A percentile compares a stretch with the other conserved stretches of the same genome.
These are phyloP conservation scores for Lagopus leucura DNA, from an alignment of 2,113 vertebrate genomes.

Conservation along the genomic window DNA sequence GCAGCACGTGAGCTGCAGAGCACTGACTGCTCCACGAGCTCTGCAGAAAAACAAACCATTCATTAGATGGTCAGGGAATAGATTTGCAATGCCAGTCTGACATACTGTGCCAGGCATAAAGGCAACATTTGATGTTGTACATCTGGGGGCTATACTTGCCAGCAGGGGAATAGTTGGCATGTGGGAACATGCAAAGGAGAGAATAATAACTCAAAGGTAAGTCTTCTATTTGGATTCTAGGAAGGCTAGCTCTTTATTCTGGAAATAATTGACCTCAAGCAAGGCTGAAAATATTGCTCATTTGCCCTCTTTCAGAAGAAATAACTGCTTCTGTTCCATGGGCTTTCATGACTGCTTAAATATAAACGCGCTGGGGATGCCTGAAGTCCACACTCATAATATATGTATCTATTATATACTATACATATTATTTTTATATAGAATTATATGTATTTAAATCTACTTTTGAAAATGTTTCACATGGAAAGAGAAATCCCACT, in stretches of 20 bases:
- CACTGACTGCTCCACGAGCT: background rate
- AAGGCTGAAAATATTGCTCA: background rate
- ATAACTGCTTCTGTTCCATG: background rate
- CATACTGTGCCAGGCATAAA: background rate
- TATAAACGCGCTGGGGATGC: too few relatives aligned
- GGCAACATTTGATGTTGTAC: background rate
- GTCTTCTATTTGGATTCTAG: background rate
- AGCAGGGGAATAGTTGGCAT: fast-evolving
- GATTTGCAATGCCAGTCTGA: background rate
- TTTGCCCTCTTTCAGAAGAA: background rate
- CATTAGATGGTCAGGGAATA: background rate
- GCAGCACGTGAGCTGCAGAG: background rate
- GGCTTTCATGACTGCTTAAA: background rate
- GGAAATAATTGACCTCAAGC: background rate
- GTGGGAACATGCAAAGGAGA: background rate
- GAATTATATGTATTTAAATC: background rate
- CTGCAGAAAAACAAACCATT: background rate
- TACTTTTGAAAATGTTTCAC: background rate
- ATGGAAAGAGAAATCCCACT: background rate
- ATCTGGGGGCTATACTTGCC: background rate
- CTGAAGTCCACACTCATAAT: too few relatives aligned
- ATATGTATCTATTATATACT: too few relatives aligned
- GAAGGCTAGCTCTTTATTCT: background rate
- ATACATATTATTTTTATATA: too few relatives aligned
- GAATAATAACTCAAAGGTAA: background rate